These are phyloP conservation scores for Hirundichthys speculiger DNA, from an alignment of 2,113 vertebrate genomes.

Conservation along the genomic window DNA sequence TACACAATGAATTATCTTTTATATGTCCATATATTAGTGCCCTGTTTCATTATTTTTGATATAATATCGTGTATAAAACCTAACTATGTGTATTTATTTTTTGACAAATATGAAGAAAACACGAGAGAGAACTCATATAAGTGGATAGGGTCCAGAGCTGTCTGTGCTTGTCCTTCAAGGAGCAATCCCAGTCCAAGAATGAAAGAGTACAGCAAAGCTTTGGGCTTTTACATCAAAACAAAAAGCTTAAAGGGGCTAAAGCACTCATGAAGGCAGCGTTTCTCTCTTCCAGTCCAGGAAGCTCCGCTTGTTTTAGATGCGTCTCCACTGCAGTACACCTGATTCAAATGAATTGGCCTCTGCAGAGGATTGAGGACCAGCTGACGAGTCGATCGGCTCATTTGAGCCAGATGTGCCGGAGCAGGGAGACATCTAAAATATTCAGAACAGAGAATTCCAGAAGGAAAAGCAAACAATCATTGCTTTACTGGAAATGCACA, in stretches of 20 bases:
- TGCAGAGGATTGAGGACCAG: neutral
- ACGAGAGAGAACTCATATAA: no score
- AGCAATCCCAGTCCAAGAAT: neutral
- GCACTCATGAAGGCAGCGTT: neutral
- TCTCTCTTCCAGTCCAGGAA: neutral
- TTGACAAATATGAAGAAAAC: no score
- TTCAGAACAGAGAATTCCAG: neutral
- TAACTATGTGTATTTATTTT: no score
- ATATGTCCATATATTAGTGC: no score
- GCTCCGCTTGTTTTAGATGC: neutral
- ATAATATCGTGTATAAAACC: no score
- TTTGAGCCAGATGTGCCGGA: neutral
- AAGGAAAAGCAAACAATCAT: neutral
- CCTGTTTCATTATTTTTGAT: no score
- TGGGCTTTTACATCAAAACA: neutral
- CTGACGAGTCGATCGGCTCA: neutral
- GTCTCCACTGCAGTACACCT: neutral
- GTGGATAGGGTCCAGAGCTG: no score
- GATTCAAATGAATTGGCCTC: slow-evolving; percentile 5
- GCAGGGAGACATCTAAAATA: slow-evolving; percentile 1
- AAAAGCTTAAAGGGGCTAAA: neutral
- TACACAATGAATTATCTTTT: no score
- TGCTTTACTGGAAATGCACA: no score
- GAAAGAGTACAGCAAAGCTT: neutral
- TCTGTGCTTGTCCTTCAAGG: no score